These are phyloP conservation scores for Psittacula derbiana DNA, from an alignment of 2,797 vertebrate species.

Conservation along the genomic window DNA sequence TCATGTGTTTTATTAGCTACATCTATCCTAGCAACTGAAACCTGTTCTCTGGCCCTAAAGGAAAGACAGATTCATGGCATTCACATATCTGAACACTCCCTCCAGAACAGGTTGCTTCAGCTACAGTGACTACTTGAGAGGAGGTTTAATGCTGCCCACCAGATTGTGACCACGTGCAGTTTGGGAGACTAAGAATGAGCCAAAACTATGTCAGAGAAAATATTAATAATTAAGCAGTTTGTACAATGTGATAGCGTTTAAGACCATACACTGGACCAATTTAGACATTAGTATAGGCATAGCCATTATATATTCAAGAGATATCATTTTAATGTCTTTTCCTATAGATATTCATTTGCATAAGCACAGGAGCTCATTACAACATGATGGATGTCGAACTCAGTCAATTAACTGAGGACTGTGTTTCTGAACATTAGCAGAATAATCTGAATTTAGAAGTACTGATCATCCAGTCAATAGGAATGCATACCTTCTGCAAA, in stretches of 20 bases:
- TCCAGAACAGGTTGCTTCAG: neutral
- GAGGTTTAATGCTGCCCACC: neutral
- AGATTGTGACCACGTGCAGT: accelerated
- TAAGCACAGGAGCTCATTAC: neutral
- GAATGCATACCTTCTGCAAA: neutral
- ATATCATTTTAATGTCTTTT: neutral
- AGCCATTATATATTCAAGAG: neutral
- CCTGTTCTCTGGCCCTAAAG: neutral
- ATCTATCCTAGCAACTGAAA: neutral
- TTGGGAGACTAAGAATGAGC: neutral
- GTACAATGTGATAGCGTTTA: neutral
- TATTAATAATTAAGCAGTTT: neutral
- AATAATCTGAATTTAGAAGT: neutral
- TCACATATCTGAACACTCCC: neutral
- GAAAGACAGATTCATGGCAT: neutral
- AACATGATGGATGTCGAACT: neutral
- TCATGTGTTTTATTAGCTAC: neutral
- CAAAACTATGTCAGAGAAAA: neutral
- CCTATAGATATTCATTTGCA: neutral
- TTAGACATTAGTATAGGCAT: neutral
- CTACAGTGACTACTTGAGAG: neutral
- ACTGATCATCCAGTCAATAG: neutral
- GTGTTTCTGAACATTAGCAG: neutral
- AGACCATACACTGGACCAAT: neutral
- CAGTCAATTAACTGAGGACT: neutral